Percentiles rank a stretch among this genome's conserved stretches.
Conservation (phyloP, 2,797 vertebrate species). For the Melanotaenia nigrans region DNA sequence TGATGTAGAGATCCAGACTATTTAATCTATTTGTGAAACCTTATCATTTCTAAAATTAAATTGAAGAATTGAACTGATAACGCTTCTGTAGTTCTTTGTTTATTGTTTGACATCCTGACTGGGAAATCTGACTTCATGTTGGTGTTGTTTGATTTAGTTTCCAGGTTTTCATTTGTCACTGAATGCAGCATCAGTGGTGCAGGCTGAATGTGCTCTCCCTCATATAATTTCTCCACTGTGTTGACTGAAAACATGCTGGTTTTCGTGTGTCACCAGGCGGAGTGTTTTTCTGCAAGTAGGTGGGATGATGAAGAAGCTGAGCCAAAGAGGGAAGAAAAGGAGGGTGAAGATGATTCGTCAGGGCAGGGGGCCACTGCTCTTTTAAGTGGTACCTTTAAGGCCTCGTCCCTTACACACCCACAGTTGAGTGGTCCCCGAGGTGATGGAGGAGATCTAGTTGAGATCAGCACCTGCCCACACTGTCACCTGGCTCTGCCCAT, state of each 20-base stretch:
- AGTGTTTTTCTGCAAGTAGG: not conserved
- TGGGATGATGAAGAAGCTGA: conserved; percentile 8
- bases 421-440: not conserved
- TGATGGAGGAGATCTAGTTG: conserved; percentile 25
- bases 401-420: not conserved
- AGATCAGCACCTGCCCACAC: conserved; percentile 72
- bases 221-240: not conserved
- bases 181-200: no score
- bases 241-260: not conserved
- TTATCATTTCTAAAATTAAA: no score
- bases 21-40: no score
- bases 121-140: no score
- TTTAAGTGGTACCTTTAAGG: conserved; percentile 5
- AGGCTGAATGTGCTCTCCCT: no score
- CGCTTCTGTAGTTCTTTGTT: no score
- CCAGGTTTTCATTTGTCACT: no score
- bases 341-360: not conserved
- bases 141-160: not conserved
- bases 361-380: not conserved
- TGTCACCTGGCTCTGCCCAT: conserved; percentile 80
- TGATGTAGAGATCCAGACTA: no score
- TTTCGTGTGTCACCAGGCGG: conserved; percentile 38
- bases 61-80: no score
- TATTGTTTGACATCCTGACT: no score
- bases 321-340: not conserved